Conservation (phyloP, 2,888 invertebrate genomes). For the Cataglyphis altisquamis region DNA sequence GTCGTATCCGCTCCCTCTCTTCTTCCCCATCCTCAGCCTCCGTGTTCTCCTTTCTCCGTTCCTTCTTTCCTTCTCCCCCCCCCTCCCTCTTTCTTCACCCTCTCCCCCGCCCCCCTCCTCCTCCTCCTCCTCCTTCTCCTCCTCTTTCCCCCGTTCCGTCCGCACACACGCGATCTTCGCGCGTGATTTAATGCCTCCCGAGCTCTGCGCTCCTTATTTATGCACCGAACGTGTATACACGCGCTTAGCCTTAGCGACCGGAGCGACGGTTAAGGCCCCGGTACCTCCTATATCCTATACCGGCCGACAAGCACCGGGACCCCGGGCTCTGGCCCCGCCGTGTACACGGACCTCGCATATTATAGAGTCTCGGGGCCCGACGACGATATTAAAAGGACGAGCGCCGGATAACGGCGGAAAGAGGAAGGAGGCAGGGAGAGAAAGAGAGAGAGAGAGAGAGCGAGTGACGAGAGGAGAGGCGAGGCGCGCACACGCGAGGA, state of each 20-base stretch:
- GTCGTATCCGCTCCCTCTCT: constrained; percentile 19
- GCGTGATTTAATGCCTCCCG: constrained; percentile 85
- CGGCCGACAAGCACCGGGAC: constrained; percentile 74
- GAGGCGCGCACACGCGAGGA: constrained; percentile 74
- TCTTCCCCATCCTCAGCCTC: neutral
- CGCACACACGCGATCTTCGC: constrained; percentile 81
- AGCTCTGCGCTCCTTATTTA: constrained; percentile 84
- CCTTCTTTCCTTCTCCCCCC: constrained; percentile 22
- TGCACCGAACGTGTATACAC: constrained; percentile 84
- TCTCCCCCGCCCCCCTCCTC: too few relatives aligned
- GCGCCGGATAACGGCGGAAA: constrained; percentile 37
- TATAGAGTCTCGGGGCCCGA: constrained; percentile 77
- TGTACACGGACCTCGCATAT: constrained; percentile 81
- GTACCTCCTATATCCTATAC: constrained; percentile 77
- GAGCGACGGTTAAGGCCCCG: constrained; percentile 79
- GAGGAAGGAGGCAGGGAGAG: neutral
- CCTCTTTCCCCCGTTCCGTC: constrained; percentile 58
- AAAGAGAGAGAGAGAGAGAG: neutral
- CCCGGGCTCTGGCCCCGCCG: constrained; percentile 70
- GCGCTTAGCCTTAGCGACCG: constrained; percentile 79
- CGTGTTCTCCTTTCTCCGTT: constrained; percentile 29
- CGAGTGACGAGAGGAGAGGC: constrained; percentile 66
- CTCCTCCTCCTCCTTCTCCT: constrained; percentile 50
- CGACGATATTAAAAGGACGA: constrained; percentile 77
- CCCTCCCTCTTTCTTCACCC: neutral